phyloP scores from a whole-genome alignment of 2,113 vertebrate genomes.

The Atractosteus spatula region DNA sequence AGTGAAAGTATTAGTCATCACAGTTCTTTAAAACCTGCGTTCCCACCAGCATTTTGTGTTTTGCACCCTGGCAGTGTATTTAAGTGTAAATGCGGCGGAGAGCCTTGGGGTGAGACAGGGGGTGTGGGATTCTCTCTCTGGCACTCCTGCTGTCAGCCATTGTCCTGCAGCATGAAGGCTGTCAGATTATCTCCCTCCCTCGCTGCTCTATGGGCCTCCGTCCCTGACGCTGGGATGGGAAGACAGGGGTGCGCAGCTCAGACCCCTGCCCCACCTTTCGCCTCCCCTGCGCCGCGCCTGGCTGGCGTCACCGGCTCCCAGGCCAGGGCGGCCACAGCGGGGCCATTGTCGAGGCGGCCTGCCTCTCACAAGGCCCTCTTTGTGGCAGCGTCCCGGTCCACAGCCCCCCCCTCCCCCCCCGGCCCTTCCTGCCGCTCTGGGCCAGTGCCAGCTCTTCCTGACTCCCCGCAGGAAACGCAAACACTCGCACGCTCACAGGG shows the following conservation, averaged over 20 bases:
- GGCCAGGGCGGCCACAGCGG: conserved; percentile 4
- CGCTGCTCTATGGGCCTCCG: no score
- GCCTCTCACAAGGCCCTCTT: conserved; percentile 19
- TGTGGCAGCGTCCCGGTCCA: not conserved
- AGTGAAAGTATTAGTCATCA: not conserved
- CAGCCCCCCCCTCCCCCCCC: not conserved
- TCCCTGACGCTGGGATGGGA: not conserved
- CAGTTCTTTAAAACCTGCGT: not conserved
- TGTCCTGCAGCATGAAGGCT: no score
- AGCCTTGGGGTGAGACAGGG: not conserved
- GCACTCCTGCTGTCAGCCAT: no score
- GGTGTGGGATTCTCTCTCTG: not conserved
- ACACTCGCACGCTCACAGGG: no score
- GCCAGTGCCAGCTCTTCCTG: conserved; percentile 11
- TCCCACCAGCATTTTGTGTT: not conserved
- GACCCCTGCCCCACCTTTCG: not conserved
- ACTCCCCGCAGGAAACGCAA: not conserved
- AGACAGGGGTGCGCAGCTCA: not conserved
- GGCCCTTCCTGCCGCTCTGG: not conserved
- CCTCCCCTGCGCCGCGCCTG: no score
- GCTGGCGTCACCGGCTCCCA: not conserved
- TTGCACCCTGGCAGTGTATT: not conserved
- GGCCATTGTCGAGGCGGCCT: not conserved
- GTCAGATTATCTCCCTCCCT: no score
- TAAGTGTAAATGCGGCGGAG: not conserved